Conservation (phyloP, 2,797 vertebrate species). For the Poeciliopsis paucimaculata region DNA sequence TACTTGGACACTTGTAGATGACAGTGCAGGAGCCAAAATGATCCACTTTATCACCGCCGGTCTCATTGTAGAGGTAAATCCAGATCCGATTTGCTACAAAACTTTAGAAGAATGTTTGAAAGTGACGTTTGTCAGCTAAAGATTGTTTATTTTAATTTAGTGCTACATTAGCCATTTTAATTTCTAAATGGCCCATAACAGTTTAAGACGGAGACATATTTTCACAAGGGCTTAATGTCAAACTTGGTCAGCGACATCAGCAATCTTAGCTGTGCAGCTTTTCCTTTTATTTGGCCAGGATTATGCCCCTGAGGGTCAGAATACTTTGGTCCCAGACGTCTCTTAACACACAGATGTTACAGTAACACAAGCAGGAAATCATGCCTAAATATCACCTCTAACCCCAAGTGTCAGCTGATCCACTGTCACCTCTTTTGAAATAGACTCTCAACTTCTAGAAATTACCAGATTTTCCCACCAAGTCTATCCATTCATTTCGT, state of each 20-base stretch:
- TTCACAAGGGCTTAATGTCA: slow-evolving; percentile 63
- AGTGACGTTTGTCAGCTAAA: slow-evolving; percentile 30
- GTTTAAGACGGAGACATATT: slow-evolving; percentile 2
- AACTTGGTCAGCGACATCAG: slow-evolving; percentile 77
- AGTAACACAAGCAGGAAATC: slow-evolving; percentile 94
- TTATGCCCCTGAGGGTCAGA: slow-evolving; percentile 84
- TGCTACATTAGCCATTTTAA: slow-evolving; percentile 16
- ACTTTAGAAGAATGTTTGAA: slow-evolving; percentile 62
- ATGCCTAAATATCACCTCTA: slow-evolving; percentile 92
- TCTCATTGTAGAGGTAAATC: slow-evolving; percentile 52
- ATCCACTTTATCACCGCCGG: slow-evolving; percentile 67
- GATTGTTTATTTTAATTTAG: slow-evolving; percentile 35
- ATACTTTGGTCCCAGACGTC: slow-evolving; percentile 85
- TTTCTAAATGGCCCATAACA: slow-evolving; percentile 16
- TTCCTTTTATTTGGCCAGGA: slow-evolving; percentile 61
- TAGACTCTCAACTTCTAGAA: slow-evolving; percentile 93
- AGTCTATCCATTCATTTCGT: slow-evolving; percentile 83
- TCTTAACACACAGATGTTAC: slow-evolving; percentile 98
- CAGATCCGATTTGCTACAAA: slow-evolving; percentile 40
- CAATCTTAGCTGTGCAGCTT: slow-evolving; percentile 77
- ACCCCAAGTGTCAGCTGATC: slow-evolving; percentile 95
- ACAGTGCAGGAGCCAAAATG: slow-evolving; percentile 67
- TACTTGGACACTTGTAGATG: slow-evolving; percentile 75
- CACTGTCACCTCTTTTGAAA: slow-evolving; percentile 92
- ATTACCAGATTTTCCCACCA: slow-evolving; percentile 95